Evolutionary conservation across 2,888 invertebrate species (phyloP).

Genomic region (Xestia ashworthii): DNA sequence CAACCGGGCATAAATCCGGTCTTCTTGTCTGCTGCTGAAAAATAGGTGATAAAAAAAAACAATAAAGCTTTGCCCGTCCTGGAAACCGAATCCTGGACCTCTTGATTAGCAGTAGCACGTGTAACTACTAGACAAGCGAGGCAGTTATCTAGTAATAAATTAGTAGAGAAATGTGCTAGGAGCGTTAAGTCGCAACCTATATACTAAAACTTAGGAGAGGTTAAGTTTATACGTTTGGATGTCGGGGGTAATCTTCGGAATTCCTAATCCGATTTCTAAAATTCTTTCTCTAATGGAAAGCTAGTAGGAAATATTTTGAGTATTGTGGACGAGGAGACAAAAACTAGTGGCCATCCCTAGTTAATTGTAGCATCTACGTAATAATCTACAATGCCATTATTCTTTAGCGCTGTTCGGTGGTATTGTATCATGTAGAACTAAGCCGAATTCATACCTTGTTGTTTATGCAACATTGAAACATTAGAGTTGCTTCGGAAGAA

Average conservation of each 20-base stretch:
- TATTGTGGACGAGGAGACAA: neutral
- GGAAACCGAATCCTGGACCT: no score
- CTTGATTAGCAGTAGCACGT: no score
- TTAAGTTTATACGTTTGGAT: no score
- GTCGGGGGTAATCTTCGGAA: no score
- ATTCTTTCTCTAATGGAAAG: neutral
- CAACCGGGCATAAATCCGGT: neutral
- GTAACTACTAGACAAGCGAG: no score
- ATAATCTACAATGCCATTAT: conserved; percentile 1
- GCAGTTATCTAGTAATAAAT: no score
- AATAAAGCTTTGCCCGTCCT: neutral
- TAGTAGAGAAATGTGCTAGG: no score
- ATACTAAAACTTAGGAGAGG: no score
- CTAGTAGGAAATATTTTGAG: neutral
- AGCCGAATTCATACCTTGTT: neutral
- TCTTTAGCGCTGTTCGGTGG: neutral
- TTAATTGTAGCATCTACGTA: neutral
- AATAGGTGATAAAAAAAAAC: neutral
- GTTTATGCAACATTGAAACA: neutral
- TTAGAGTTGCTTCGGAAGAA: neutral
- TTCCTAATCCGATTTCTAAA: no score
- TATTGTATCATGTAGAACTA: neutral
- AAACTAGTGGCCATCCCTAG: conserved; percentile 3
- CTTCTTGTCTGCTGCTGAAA: neutral
- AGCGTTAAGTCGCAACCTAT: no score